Conservation (phyloP, 1,140 invertebrate species). For the Caenorhabditis remanei region DNA sequence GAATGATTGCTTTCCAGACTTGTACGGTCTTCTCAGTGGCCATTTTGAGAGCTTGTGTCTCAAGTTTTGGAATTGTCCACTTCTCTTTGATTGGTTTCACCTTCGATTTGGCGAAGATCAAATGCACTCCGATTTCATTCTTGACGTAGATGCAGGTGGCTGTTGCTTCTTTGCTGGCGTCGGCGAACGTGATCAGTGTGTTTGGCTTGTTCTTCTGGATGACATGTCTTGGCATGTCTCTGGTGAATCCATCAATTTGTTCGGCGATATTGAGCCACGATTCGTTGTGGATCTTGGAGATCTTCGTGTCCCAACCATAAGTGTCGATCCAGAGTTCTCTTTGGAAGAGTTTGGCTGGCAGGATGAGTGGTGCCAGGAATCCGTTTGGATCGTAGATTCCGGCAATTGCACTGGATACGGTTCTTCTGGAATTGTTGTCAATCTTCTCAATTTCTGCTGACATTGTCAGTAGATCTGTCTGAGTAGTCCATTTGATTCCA, state of each 20-base stretch:
- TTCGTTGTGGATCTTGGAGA: neutral
- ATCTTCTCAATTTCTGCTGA: neutral
- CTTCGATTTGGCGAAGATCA: conserved; percentile 56
- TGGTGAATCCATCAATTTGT: neutral
- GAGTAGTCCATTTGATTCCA: neutral
- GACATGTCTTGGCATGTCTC: conserved; percentile 10
- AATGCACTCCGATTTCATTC: neutral
- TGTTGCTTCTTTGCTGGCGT: conserved; percentile 55
- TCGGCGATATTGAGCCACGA: neutral
- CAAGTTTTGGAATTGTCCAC: conserved; percentile 54
- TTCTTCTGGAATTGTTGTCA: neutral
- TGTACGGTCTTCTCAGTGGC: neutral
- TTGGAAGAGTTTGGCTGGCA: neutral
- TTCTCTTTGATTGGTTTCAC: conserved; percentile 35
- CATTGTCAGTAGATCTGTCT: neutral
- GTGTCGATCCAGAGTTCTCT: neutral
- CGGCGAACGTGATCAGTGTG: conserved; percentile 42
- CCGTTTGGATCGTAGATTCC: conserved; percentile 24
- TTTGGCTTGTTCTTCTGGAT: neutral
- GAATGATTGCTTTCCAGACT: neutral
- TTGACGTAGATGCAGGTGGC: conserved; percentile 5
- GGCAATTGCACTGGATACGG: neutral
- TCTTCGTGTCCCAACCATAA: conserved; percentile 7
- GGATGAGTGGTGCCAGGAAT: neutral
- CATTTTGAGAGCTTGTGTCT: conserved; percentile 21